A percentile compares a stretch with the other conserved stretches of the same genome.
These are phyloP conservation scores for Auanema freiburgensis DNA, from an alignment of 2,888 invertebrate genomes.

Conservation along the genomic window DNA sequence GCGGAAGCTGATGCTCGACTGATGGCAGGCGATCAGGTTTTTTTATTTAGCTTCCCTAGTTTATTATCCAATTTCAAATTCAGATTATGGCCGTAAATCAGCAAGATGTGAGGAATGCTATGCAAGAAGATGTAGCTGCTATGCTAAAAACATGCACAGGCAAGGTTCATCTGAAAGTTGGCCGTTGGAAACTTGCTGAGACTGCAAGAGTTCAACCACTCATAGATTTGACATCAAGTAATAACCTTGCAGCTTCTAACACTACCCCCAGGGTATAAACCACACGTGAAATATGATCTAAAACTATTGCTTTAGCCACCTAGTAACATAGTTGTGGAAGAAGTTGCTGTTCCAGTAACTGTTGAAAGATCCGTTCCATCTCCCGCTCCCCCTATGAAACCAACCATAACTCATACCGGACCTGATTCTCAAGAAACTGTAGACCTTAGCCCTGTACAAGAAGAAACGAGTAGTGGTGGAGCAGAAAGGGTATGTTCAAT, in stretches of 20 bases:
- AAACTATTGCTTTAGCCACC: background rate
- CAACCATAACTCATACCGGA: constrained; percentile 42
- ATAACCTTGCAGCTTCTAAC: constrained; percentile 25
- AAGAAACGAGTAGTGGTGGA: constrained; percentile 50
- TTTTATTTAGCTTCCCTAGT: background rate
- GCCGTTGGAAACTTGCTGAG: constrained; percentile 64
- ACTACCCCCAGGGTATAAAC: constrained; percentile 40
- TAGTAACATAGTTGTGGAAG: background rate
- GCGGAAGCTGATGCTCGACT: constrained; percentile 84
- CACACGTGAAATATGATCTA: background rate
- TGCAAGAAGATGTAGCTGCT: constrained; percentile 83
- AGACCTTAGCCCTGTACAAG: constrained; percentile 54
- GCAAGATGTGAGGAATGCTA: constrained; percentile 72
- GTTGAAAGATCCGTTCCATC: constrained; percentile 39
- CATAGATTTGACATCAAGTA: constrained; percentile 32
- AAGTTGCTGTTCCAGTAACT: background rate
- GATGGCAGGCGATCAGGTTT: constrained; percentile 81
- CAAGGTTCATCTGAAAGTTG: constrained; percentile 58
- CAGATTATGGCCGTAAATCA: constrained; percentile 82
- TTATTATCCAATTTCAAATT: background rate
- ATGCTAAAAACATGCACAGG: constrained; percentile 75
- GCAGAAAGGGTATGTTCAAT: constrained; percentile 45
- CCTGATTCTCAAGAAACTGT: constrained; percentile 42
- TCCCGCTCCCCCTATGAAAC: constrained; percentile 49
- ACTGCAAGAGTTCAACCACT: constrained; percentile 58